These are phyloP conservation scores for Amphipoea lucens DNA, from an alignment of 2,888 invertebrate species.

Conservation along the genomic window DNA sequence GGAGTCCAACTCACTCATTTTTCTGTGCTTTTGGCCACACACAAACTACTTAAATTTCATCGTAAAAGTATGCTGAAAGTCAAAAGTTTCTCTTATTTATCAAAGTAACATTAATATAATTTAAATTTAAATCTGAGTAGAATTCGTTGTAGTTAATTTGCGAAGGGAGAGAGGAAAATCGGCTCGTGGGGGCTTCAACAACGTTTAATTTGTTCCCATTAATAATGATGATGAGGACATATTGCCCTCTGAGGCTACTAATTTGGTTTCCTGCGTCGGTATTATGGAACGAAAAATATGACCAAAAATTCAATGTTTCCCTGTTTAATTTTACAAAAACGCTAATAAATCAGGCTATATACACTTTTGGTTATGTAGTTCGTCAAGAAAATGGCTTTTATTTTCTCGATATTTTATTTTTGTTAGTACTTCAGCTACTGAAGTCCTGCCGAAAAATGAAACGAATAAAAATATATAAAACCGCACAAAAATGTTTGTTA, in stretches of 20 bases:
- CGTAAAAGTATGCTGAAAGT: background rate
- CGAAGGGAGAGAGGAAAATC: slow-evolving; percentile 84
- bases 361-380: background rate
- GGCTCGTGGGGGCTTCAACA: slow-evolving; percentile 79
- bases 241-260: slow-evolving; percentile 72
- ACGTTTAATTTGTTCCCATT: slow-evolving; percentile 87
- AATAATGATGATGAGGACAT: slow-evolving; percentile 85
- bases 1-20: no score
- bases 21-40: background rate
- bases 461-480: background rate
- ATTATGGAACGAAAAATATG: slow-evolving; percentile 29
- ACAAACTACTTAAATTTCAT: background rate
- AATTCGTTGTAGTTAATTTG: slow-evolving; percentile 87
- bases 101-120: slow-evolving; percentile 62
- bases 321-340: slow-evolving; percentile 25
- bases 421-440: background rate
- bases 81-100: slow-evolving; percentile 9
- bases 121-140: slow-evolving; percentile 81
- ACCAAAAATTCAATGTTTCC: slow-evolving; percentile 20
- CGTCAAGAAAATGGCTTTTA: background rate
- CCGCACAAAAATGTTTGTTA: background rate
- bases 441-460: background rate
- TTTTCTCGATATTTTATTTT: background rate
- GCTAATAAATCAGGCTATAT: slow-evolving; percentile 1
- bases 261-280: slow-evolving; percentile 63